Evolutionary conservation across 1,140 invertebrate genomes (phyloP).

Genomic region (Glossosoma conforme): DNA sequence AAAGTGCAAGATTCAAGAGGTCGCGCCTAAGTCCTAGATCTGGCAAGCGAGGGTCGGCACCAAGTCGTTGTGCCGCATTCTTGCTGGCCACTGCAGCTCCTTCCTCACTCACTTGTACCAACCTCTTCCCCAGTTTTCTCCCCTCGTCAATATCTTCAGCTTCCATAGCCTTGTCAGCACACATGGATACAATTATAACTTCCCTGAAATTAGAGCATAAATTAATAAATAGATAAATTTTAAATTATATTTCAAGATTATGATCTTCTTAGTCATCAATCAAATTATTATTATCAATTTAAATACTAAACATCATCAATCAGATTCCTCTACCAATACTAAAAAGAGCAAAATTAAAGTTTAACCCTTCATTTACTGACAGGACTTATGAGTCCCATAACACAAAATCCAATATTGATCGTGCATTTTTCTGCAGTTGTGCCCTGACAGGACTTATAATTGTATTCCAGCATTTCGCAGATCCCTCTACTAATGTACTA

Average conservation of each 20-base stretch:
- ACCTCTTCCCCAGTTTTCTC: conserved; percentile 8
- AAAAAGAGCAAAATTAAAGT: too few relatives aligned
- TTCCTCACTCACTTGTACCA: conserved; percentile 13
- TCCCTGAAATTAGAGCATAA: conserved; percentile 13
- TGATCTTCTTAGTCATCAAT: too few relatives aligned
- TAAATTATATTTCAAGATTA: conserved; percentile 1
- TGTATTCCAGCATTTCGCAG: too few relatives aligned
- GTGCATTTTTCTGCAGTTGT: too few relatives aligned
- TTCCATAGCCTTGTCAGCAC: conserved; percentile 25
- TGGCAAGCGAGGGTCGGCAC: conserved; percentile 7
- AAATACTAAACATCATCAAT: too few relatives aligned
- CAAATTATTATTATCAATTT: too few relatives aligned
- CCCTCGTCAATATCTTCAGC: conserved; percentile 22
- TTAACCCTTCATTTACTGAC: too few relatives aligned
- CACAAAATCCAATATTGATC: too few relatives aligned
- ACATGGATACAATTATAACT: conserved; percentile 24
- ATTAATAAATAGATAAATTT: conserved; percentile 1
- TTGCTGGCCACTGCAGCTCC: neutral
- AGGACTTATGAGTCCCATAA: too few relatives aligned
- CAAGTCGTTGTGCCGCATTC: conserved; percentile 18
- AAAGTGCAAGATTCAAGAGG: conserved; percentile 20
- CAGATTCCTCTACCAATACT: too few relatives aligned
- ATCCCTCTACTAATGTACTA: too few relatives aligned
- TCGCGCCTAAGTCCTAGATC: conserved; percentile 16
- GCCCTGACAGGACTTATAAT: too few relatives aligned